phyloP scores from a whole-genome alignment of 2,113 vertebrate genomes.

The Oceanodroma tethys region DNA sequence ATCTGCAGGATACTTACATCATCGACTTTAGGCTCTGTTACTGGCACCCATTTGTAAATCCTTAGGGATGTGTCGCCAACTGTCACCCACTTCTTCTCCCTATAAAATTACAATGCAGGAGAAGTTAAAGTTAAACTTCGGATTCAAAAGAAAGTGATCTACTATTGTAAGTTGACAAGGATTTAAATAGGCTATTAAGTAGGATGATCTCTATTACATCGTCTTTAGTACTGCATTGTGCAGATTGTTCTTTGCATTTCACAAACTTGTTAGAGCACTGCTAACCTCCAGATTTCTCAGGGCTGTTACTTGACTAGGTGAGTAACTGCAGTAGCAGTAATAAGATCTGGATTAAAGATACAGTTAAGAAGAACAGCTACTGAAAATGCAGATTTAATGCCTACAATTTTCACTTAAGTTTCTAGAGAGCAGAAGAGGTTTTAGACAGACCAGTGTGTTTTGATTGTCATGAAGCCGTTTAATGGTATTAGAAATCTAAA shows the following conservation, averaged over 20 bases:
- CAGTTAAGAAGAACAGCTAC: conserved; percentile 17
- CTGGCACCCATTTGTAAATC: conserved; percentile 98
- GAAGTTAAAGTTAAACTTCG: conserved; percentile 2
- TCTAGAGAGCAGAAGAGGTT: conserved; percentile 37
- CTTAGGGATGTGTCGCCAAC: conserved; percentile 96
- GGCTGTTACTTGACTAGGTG: conserved; percentile 14
- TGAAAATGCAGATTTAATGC: conserved; percentile 34
- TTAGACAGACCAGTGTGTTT: conserved; percentile 2
- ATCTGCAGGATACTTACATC: conserved; percentile 83
- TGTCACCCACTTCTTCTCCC: conserved; percentile 99
- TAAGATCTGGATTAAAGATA: conserved; percentile 1
- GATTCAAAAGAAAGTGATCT: conserved; percentile 8
- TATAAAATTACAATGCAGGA: conserved; percentile 65
- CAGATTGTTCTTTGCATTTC: conserved; percentile 37
- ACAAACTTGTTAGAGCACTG: conserved; percentile 19
- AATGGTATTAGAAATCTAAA: conserved; percentile 1
- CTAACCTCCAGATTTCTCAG: conserved; percentile 37
- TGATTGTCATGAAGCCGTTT: conserved; percentile 18
- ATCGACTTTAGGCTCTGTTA: conserved; percentile 94
- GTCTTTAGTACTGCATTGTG: conserved; percentile 26
- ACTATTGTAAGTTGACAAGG: conserved; percentile 37
- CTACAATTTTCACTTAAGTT: conserved; percentile 1
- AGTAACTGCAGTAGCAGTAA: conserved; percentile 50
- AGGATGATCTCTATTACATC: conserved; percentile 45
- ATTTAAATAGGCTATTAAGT: conserved; percentile 49